These are phyloP conservation scores for Pegoplata infirma DNA, from an alignment of 2,888 invertebrate species.

Conservation along the genomic window DNA sequence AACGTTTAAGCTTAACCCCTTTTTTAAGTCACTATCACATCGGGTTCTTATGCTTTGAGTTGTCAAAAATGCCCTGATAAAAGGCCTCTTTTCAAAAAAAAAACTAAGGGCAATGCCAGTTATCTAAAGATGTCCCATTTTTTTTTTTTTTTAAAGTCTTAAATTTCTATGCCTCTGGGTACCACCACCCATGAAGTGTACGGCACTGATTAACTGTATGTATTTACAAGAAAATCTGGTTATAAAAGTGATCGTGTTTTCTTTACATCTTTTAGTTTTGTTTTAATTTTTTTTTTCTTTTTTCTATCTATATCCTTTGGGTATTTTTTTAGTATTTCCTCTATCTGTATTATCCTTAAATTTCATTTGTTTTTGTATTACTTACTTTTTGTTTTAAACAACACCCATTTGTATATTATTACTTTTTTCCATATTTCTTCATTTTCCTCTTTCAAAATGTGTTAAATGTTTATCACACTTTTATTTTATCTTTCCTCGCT, in stretches of 20 bases:
- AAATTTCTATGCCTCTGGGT: no score
- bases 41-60: no score
- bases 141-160: no score
- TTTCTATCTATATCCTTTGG: neutral
- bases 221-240: neutral
- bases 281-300: neutral
- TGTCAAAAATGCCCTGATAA: no score
- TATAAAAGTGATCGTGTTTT: neutral
- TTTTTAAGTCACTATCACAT: no score
- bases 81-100: no score
- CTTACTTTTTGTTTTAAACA: conserved; percentile 1
- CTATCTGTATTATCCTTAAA: neutral
- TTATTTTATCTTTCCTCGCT: neutral
- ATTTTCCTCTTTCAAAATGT: conserved; percentile 1
- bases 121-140: no score
- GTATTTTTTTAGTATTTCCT: neutral
- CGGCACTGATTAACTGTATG: neutral
- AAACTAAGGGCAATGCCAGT: no score
- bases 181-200: no score
- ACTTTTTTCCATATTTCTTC: neutral
- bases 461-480: conserved; percentile 40
- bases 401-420: neutral
- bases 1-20: no score
- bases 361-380: neutral
- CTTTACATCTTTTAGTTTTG: neutral